Evolutionary conservation across 2,888 invertebrate species (phyloP), one percentile per base, ranked within the genome.

Genomic region (Athripsodes cinereus): DNA sequence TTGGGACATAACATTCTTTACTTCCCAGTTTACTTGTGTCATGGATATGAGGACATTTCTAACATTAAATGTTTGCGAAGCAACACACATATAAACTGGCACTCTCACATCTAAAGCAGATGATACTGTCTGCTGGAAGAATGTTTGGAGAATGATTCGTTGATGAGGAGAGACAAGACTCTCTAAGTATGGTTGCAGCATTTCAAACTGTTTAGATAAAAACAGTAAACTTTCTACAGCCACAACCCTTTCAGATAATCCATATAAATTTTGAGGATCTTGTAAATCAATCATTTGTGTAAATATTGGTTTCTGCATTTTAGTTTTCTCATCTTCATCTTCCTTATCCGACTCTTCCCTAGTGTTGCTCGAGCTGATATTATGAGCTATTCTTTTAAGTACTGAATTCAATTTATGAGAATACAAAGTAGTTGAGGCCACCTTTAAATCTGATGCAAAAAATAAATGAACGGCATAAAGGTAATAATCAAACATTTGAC

Each of bases 191-290:
- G 88, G 86, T 62, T 90, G 90, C 20, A 98, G 74, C 53, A 85
- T 81, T 67, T 92, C 88, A 67, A 92, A 89, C 72, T 98, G 97
- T 65, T 87, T 86, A 0, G 92, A 86, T 65, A 98, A 79, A 73
- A 95, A 96, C 65, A 94, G 85, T 0, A 94, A 81, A 64, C 97
- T 97, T 74, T 98, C 97, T 0, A 94, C 90, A 0, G 90, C 97
- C 0, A 96, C 92, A 18, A 96, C 85, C 61, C 97, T 80, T 68
- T 95, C 92, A 0, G 87, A 79, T 22, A 97, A 73, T 0, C 95
- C 95, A 69, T 88, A 89, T 16, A 96, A 74, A 57, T 81, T 85
- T 60, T 91, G 90, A 2, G 88, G 81, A 59, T 82, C 81, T 20
- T 74, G 77, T 40, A 90, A 72, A 68, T 88, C 82, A 31, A 90